Percentiles rank a stretch among this genome's conserved stretches.
These are phyloP conservation scores for Sisyra terminalis DNA, from an alignment of 2,888 invertebrate species.

Conservation along the genomic window DNA sequence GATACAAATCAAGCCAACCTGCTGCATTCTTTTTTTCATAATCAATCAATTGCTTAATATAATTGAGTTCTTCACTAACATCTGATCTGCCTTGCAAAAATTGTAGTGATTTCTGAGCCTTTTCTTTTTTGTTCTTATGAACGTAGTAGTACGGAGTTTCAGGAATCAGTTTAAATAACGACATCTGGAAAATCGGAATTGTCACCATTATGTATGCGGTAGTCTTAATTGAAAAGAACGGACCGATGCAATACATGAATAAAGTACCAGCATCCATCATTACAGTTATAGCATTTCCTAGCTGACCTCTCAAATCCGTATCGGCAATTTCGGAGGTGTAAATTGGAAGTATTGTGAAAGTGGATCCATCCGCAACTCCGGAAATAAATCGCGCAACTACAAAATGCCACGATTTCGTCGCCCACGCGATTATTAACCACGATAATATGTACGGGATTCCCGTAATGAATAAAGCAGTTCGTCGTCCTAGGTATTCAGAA, in stretches of 20 bases:
- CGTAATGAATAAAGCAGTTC: not conserved
- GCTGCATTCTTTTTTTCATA: slow-evolving; percentile 9
- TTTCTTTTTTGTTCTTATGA: slow-evolving; percentile 22
- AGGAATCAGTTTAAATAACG: slow-evolving; percentile 44
- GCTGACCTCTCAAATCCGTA: slow-evolving; percentile 36
- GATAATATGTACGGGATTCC: not conserved
- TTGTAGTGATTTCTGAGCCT: slow-evolving; percentile 33
- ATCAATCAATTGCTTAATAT: slow-evolving; percentile 7
- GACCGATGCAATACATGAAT: slow-evolving; percentile 41
- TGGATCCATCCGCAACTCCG: slow-evolving; percentile 35
- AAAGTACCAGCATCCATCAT: slow-evolving; percentile 38
- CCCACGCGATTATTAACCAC: not conserved
- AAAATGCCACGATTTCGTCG: not conserved
- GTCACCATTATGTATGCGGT: slow-evolving; percentile 36
- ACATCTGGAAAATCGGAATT: slow-evolving; percentile 35
- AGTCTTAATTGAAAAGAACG: slow-evolving; percentile 32
- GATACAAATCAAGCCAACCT: slow-evolving; percentile 9
- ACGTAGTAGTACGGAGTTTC: slow-evolving; percentile 37
- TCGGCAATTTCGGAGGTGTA: slow-evolving; percentile 45
- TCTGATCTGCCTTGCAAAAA: slow-evolving; percentile 33
- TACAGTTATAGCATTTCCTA: slow-evolving; percentile 41
- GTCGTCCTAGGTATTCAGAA: not conserved
- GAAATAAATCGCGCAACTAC: slow-evolving; percentile 29
- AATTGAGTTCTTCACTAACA: slow-evolving; percentile 10
- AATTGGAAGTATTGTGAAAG: slow-evolving; percentile 31